These are phyloP conservation scores for Aphidius gifuensis DNA, from an alignment of 1,140 invertebrate genomes.

Conservation along the genomic window DNA sequence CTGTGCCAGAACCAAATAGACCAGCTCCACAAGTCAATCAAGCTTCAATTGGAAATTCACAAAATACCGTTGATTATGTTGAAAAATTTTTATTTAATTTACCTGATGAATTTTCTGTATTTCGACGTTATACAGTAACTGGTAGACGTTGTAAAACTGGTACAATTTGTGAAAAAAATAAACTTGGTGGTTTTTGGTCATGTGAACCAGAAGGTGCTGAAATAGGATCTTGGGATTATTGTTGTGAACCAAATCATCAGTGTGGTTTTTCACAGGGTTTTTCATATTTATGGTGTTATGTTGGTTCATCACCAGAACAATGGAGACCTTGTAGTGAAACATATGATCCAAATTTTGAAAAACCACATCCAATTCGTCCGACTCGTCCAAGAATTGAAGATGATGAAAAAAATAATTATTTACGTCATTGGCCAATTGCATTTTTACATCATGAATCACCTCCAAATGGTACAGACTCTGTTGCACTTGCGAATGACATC, in stretches of 20 bases:
- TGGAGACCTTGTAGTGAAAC: slow-evolving; percentile 80
- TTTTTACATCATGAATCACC: slow-evolving; percentile 65
- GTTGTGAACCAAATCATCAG: slow-evolving; percentile 72
- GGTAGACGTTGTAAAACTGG: slow-evolving; percentile 73
- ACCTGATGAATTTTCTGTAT: slow-evolving; percentile 48
- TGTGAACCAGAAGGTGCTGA: slow-evolving; percentile 72
- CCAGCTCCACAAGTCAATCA: slow-evolving; percentile 17
- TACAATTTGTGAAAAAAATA: slow-evolving; percentile 67
- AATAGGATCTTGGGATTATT: slow-evolving; percentile 74
- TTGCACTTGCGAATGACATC: slow-evolving; percentile 22
- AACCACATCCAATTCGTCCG: slow-evolving; percentile 29
- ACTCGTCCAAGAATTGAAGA: slow-evolving; percentile 11
- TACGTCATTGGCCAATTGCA: slow-evolving; percentile 64
- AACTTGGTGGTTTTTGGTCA: slow-evolving; percentile 72
- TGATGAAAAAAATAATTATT: slow-evolving; percentile 29
- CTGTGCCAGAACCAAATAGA: slow-evolving; percentile 22
- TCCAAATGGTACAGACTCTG: slow-evolving; percentile 49
- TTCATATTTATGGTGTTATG: slow-evolving; percentile 77
- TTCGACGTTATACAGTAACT: slow-evolving; percentile 72
- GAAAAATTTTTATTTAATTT: slow-evolving; percentile 17
- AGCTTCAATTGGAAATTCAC: neutral
- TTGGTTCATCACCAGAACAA: slow-evolving; percentile 69
- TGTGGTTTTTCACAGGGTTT: slow-evolving; percentile 79
- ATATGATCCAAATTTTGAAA: slow-evolving; percentile 63
- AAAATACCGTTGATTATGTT: neutral